Base-by-base conservation (phyloP, 1,140 invertebrate genomes). In the Mycetomoellerius zeteki region DNA sequence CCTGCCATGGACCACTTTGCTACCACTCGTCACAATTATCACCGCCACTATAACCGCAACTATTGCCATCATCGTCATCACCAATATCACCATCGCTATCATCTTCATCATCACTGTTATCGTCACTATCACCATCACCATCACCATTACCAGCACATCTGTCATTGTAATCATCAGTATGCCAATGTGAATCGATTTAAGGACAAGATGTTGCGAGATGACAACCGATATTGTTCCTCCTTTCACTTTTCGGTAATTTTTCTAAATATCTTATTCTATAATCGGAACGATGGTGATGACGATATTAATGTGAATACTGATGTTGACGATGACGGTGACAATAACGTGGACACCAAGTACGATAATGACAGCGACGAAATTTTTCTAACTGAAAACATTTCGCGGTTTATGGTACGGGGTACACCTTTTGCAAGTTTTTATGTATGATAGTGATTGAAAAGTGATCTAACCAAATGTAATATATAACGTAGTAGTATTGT, bases 381-480 rank as follows among this genome's bases (percentile, higher is more conserved):
- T 90, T 92, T 93, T 93, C 92, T 93, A 91, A 93, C 80, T 54
- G 65, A 87, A 73, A 69, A 90, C 64, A 69, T 92, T 91, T 92
- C 92, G 72, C 92, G 88, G 90, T 91, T 93, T 75, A 92, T 89
- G 87, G 76, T 93, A 93, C 87, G 88, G 88, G 88, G 87, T 93
- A 92, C 91, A 94, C 90, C 94, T 94, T 94, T 95, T 95, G 94
- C 93, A 93, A 93, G 90, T 92, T 95, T 92, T 94, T 94, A 94
- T 95, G 94, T 94, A 94, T 94, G 86, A 94, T 94, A 94, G 91
- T 86, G 67, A 94, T 92, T 89, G 91, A 93, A 89, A 89, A 90
- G 67, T 85, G 65, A 86, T 89, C 19, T 75, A 58, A 84, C 54
- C 88, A 84, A 65, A 65, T 91, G 90, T 91, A 91, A 91, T 90